Evolutionary conservation across 2,113 vertebrate genomes (phyloP).

Genomic region (Dipodomys spectabilis): DNA sequence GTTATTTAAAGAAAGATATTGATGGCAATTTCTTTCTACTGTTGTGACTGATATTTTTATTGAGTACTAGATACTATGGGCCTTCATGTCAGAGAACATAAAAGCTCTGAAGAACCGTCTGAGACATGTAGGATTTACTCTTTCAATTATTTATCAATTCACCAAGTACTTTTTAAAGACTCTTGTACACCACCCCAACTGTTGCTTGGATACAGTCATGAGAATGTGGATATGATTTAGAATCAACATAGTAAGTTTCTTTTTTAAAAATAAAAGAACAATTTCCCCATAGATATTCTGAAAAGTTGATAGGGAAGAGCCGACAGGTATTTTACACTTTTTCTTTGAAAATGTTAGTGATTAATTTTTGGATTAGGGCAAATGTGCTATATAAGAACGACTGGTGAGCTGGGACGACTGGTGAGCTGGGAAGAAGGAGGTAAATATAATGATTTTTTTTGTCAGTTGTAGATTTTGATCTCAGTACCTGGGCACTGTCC

Average conservation of each 20-base stretch:
- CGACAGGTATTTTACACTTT: not conserved
- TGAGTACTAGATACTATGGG: not conserved
- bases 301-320: not conserved
- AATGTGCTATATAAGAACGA: not conserved
- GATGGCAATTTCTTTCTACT: not conserved
- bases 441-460: not conserved
- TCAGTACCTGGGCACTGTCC: no score
- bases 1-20: slow-evolving; percentile 35
- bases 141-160: slow-evolving; percentile 38
- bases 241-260: slow-evolving; percentile 14
- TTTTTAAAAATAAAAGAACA: not conserved
- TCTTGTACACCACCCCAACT: not conserved
- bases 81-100: not conserved
- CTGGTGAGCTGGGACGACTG: not conserved
- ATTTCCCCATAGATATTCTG: not conserved
- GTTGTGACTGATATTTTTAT: not conserved
- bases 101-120: not conserved
- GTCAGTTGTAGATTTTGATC: no score
- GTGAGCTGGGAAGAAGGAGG: not conserved
- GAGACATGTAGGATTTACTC: not conserved
- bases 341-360: not conserved
- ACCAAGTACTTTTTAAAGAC: slow-evolving; percentile 18
- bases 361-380: slow-evolving; percentile 33
- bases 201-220: not conserved
- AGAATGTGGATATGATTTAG: not conserved